Base-by-base conservation (phyloP, 2,113 vertebrate species). In the Pithys albifrons region DNA sequence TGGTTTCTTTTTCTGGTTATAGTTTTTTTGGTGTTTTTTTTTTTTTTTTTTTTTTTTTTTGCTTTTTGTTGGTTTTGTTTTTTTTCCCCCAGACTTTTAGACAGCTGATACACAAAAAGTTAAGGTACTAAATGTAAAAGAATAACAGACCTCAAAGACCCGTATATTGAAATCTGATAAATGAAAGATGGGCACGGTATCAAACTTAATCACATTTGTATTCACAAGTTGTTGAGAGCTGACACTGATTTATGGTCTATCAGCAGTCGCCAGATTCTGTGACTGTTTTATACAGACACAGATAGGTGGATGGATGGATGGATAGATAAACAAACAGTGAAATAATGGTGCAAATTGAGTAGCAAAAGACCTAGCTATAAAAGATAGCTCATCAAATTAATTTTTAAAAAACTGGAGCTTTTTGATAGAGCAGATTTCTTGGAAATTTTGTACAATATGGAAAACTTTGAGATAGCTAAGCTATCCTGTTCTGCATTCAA, bases 201-300 rank as follows among this genome's bases (percentile, higher is more conserved):
- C 96, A 97, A 97, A 93, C 95, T 94, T 97, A 96, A 96, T 97
- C 95, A 96, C 93, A 97, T 98, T 97, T 97, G 83, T 97, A 97
- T 97, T 97, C 97, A 97, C 91, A 94, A 82, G 81, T 86, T 97
- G 86, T 88, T 96, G 96, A 96, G 88, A 97, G 88, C 82, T 46
- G 88, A 96, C 95, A 89, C 92, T 97, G 97, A 98, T 98, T 97
- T 97, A 97, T 95, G 93, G 95, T 96, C 76, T 96, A 97, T 96
- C 95, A 97, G 88, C 94, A 96, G 90, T 96, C 94, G 97, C 88
- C 89, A 97, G 96, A 97, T 96, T 97, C 96, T 95, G 90, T 92
- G 94, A 75, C 82, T 97, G 27, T 74, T 92, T 95, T 95, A 89
- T 95, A 96, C 84, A 95, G 73, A 93, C 94, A 93, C 45, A 73